Evolutionary conservation across 2,113 vertebrate species (phyloP), one percentile per base, ranked within the genome.

Genomic region (Paradoxurus hermaphroditus): DNA sequence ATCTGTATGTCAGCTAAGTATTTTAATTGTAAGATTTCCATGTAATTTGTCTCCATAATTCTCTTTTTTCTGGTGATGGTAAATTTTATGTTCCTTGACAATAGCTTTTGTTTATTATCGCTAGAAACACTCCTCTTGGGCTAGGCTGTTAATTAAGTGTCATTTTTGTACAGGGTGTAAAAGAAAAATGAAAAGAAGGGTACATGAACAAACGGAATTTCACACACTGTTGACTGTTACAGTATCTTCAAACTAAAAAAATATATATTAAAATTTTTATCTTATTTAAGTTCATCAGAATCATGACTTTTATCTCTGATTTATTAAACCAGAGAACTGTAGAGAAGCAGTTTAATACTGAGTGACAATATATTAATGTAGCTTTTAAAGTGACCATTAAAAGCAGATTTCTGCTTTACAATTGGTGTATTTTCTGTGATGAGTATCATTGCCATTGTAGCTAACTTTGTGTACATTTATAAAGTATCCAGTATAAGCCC

Each of bases 141-240:
- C 46, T 96, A 56, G 16, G 75, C 77, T 87, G 63, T 94, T 97
- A 97, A 90, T 96, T 96, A 86, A 84, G 34, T 96, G 87, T 95
- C 96, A 95, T 95, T 96, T 97, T 94, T 79, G 44, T 84, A 53
- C 31, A 92, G 21, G 6, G 59, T 72, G 11, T 90, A 96, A 97
- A 84, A 88, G 44, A 81, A 81, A 94, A 88, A 88, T 51, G 65
- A 70, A 96, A 75, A 92, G 29, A 92, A 89, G 31, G 59, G 39
- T 81, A 78, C 53, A 94, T 67, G 31, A 94, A 16, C 44, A 95
- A 95, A 91, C 0, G 12, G 44, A 87, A 86, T 86, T 96, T 94
- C 92, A 97, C 86, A 95, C 29, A 46, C 27, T 94, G 59, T 62
- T 95, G 81, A 95, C 36, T 88, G 7, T 78, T 94, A 39, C 14